Evolutionary conservation across 2,797 vertebrate genomes (phyloP).

Genomic region (Hozukius guyotensis): DNA sequence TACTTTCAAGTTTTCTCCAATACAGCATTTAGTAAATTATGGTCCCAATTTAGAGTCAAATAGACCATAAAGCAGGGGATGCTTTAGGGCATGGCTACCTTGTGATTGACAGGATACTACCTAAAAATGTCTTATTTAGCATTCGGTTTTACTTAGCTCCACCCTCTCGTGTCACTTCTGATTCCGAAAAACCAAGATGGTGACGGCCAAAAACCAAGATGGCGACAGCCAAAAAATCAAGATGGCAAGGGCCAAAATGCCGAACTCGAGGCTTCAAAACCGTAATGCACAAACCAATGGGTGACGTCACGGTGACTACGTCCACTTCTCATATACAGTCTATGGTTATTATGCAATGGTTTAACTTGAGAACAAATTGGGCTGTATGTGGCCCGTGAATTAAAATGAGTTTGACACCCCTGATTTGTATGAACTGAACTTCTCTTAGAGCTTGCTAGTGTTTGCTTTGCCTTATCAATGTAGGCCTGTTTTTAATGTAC

Average conservation of each 20-base stretch:
- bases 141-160: not conserved
- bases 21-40: not conserved
- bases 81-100: not conserved
- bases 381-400: not conserved
- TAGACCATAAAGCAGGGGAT: not conserved
- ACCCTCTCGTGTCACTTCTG: not conserved
- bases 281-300: no score
- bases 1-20: not conserved
- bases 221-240: no score
- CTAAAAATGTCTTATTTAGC: not conserved
- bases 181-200: not conserved
- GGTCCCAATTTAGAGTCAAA: not conserved
- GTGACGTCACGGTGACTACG: no score
- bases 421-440: no score
- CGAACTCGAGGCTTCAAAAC: no score
- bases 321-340: no score
- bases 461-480: no score
- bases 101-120: not conserved
- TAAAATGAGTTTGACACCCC: no score
- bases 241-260: no score
- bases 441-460: no score
- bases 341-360: not conserved
- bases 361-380: not conserved
- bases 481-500: not conserved
- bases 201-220: no score